Evolutionary conservation across 2,113 vertebrate species (phyloP).

Genomic region (Echinops telfairi): DNA sequence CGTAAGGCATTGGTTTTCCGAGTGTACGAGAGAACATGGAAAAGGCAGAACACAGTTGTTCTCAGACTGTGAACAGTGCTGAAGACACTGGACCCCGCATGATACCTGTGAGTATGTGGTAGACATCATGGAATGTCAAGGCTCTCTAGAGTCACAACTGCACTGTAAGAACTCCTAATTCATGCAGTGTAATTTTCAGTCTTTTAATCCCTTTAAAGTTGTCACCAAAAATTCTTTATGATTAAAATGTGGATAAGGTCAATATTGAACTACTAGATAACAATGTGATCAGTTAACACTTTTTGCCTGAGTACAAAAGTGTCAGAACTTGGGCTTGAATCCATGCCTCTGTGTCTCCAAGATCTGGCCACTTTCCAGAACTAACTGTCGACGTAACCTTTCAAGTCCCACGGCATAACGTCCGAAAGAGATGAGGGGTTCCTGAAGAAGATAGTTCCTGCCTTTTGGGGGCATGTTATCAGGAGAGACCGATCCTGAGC

Average conservation of each 20-base stretch:
- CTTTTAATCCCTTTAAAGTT: not conserved
- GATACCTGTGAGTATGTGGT: not conserved
- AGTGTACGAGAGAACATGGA: not conserved
- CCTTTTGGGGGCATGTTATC: too few relatives aligned
- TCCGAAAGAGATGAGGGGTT: not conserved
- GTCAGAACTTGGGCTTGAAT: not conserved
- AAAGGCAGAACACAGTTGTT: not conserved
- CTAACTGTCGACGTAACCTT: too few relatives aligned
- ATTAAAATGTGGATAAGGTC: conserved; percentile 1
- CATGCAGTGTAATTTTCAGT: not conserved
- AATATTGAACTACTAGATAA: not conserved
- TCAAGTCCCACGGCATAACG: not conserved
- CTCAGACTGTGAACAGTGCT: not conserved
- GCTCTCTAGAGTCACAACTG: too few relatives aligned
- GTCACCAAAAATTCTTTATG: not conserved
- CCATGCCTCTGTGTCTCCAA: not conserved
- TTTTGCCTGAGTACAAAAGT: not conserved
- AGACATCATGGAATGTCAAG: not conserved
- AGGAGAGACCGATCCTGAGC: too few relatives aligned
- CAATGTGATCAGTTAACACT: not conserved
- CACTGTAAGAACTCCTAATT: not conserved
- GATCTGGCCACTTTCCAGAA: not conserved
- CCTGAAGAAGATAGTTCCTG: not conserved
- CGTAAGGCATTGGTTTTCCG: not conserved
- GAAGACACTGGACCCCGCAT: not conserved